A percentile compares a stretch with the other conserved stretches of the same genome.
Evolutionary conservation across 2,113 vertebrate species (phyloP).

Genomic region (Leucoraja erinaceus): DNA sequence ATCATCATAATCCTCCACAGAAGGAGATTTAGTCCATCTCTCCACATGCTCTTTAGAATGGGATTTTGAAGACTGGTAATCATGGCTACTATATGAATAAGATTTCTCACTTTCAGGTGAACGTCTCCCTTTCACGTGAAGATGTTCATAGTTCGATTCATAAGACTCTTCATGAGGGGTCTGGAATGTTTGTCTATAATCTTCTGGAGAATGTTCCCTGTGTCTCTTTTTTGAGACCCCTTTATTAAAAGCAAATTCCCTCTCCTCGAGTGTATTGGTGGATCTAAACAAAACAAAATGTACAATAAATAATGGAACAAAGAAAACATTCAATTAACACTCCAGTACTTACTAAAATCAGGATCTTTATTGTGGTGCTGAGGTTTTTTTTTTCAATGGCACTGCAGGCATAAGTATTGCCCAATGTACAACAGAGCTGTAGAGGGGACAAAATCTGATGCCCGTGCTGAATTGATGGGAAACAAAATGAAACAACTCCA

Average conservation of each 20-base stretch:
- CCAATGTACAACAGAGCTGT: not conserved
- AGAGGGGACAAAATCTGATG: not conserved
- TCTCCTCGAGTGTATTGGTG: not conserved
- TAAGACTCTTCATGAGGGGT: slow-evolving; percentile 54
- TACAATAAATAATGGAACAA: not conserved
- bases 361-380: no score
- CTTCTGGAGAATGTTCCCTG: slow-evolving; percentile 43
- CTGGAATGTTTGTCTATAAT: slow-evolving; percentile 62
- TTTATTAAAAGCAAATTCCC: slow-evolving; percentile 6
- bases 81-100: slow-evolving; percentile 45
- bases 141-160: slow-evolving; percentile 54
- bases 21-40: slow-evolving; percentile 54
- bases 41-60: slow-evolving; percentile 51
- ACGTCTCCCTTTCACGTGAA: slow-evolving; percentile 50
- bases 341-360: not conserved
- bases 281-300: slow-evolving; percentile 20
- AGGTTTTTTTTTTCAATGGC: not conserved
- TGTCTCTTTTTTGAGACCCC: not conserved
- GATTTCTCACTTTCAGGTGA: slow-evolving; percentile 51
- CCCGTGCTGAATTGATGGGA: not conserved
- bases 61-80: slow-evolving; percentile 37
- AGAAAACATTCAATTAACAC: not conserved
- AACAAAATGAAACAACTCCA: not conserved
- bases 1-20: slow-evolving; percentile 58
- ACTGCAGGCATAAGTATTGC: not conserved